phyloP scores from a whole-genome alignment of 1,140 invertebrate genomes.

The Stegodyphus dumicola region DNA sequence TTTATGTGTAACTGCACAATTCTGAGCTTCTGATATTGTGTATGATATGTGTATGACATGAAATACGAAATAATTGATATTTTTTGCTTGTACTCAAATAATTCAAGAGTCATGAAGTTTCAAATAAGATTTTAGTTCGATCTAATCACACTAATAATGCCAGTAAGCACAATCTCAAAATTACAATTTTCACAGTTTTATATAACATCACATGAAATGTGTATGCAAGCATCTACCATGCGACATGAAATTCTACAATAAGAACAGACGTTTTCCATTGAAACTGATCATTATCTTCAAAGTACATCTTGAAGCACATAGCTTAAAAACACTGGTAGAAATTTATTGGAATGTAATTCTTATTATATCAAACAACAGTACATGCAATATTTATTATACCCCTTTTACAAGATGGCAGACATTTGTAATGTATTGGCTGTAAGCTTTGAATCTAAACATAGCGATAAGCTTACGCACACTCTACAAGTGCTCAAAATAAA shows the following conservation, averaged over 20 bases:
- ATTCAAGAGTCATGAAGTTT: not conserved
- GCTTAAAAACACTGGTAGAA: too few relatives aligned
- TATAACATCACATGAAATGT: conserved; percentile 19
- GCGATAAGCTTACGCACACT: not conserved
- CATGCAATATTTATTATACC: not conserved
- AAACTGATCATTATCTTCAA: not conserved
- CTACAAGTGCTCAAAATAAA: not conserved
- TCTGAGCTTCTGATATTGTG: too few relatives aligned
- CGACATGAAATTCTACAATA: not conserved
- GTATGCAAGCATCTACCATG: conserved; percentile 39
- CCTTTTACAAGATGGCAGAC: too few relatives aligned
- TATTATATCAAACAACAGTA: not conserved
- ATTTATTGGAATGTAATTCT: too few relatives aligned
- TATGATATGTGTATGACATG: too few relatives aligned
- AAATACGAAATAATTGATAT: too few relatives aligned
- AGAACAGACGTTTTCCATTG: not conserved
- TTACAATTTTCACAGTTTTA: conserved; percentile 7
- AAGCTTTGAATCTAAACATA: not conserved
- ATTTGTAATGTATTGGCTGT: not conserved
- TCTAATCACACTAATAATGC: not conserved
- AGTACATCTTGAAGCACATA: too few relatives aligned
- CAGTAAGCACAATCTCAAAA: conserved; percentile 7
- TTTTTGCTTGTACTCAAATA: too few relatives aligned
- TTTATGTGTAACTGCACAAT: too few relatives aligned
- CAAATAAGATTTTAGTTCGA: not conserved